Conservation (phyloP, 2,113 vertebrate genomes). For the Pachycephala philippinensis region DNA sequence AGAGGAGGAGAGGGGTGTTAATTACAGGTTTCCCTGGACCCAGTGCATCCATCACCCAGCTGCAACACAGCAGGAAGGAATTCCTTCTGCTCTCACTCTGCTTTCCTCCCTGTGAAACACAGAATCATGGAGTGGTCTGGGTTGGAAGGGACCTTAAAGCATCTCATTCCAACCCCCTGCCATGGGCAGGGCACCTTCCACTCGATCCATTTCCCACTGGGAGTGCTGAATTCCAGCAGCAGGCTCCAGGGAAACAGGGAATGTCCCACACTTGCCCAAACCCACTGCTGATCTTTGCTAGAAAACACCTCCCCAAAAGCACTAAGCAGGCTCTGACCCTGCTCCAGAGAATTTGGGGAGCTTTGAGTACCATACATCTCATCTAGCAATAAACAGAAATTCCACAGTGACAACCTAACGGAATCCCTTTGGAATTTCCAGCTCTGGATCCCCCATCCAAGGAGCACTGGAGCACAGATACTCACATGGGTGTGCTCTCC, state of each 20-base stretch:
- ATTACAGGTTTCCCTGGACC: neutral
- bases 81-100: neutral
- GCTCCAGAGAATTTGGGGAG: neutral
- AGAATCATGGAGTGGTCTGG: neutral
- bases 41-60: neutral
- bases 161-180: fast-evolving
- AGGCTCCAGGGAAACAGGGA: neutral
- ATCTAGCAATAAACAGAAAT: neutral
- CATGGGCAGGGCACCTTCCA: neutral
- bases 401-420: neutral
- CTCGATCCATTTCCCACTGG: neutral
- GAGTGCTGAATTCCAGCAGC: neutral
- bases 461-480: neutral
- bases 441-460: neutral
- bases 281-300: neutral
- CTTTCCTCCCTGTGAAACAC: neutral
- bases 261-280: neutral
- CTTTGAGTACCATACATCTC: neutral
- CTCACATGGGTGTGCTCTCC: constrained; percentile 97
- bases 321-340: neutral
- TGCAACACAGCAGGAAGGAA: neutral
- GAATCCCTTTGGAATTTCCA: neutral
- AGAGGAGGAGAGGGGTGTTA: neutral
- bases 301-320: fast-evolving
- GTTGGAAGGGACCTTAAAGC: neutral